phyloP scores from a whole-genome alignment of 2,797 vertebrate genomes.

The Eospalax fontanierii region DNA sequence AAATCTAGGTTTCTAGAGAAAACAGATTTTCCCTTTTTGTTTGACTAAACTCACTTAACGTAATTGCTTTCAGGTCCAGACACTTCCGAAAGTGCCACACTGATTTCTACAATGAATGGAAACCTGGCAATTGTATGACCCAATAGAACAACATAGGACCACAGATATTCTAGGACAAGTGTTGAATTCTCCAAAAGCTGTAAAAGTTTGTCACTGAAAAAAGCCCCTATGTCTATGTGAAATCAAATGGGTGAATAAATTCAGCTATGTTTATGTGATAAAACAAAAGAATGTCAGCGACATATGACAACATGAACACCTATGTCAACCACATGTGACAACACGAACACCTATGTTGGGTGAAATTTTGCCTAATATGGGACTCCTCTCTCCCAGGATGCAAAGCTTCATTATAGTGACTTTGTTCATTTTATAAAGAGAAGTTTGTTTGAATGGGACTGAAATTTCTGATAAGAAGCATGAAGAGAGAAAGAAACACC shows the following conservation, averaged over 20 bases:
- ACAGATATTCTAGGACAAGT: not conserved
- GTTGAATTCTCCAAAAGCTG: not conserved
- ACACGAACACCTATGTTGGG: not conserved
- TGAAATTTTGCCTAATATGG: not conserved
- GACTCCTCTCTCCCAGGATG: not conserved
- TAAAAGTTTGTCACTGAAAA: not conserved
- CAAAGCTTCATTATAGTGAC: not conserved
- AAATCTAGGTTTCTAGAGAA: too few relatives aligned
- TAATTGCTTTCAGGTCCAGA: not conserved
- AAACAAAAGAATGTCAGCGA: conserved; percentile 4
- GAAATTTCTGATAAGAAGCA: not conserved
- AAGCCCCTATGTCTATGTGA: not conserved
- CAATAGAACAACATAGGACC: not conserved
- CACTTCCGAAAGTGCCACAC: not conserved
- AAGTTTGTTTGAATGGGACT: not conserved
- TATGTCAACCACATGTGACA: not conserved
- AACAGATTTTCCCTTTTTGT: too few relatives aligned
- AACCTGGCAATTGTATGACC: not conserved
- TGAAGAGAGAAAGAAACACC: not conserved
- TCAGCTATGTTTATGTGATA: not conserved
- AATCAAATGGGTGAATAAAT: not conserved
- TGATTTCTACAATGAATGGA: not conserved
- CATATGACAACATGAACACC: not conserved
- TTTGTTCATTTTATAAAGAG: not conserved
- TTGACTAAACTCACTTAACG: not conserved